Evolutionary conservation across 1,140 invertebrate species (phyloP).

Genomic region (Hermatobates lingyangjiaoensis): DNA sequence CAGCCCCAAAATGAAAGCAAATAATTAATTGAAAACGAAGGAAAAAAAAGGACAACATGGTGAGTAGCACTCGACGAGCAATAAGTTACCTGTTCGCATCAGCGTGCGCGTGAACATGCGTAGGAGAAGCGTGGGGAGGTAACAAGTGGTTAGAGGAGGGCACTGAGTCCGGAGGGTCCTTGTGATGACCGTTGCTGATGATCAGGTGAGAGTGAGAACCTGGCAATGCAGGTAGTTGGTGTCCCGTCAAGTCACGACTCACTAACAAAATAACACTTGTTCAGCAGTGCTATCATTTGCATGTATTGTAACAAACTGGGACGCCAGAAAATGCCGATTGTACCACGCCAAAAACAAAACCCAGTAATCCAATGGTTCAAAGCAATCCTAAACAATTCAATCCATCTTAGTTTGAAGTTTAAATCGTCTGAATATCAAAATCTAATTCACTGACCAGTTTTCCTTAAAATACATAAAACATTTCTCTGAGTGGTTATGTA

Average conservation of each 20-base stretch:
- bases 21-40: neutral
- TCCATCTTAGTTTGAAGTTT: no score
- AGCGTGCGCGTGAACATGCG: slow-evolving; percentile 8
- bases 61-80: neutral
- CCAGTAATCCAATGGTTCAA: no score
- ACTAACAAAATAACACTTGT: slow-evolving; percentile 4
- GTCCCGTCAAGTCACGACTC: slow-evolving; percentile 11
- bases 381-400: no score
- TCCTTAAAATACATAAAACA: no score
- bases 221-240: slow-evolving; percentile 10
- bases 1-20: neutral
- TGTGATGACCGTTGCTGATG: slow-evolving; percentile 8
- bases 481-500: no score
- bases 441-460: no score
- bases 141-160: slow-evolving; percentile 9
- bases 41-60: neutral
- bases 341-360: neutral
- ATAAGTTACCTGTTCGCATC: slow-evolving; percentile 1
- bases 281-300: neutral
- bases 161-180: slow-evolving; percentile 6
- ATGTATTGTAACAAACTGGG: neutral
- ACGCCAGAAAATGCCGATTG: neutral
- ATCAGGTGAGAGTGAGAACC: slow-evolving; percentile 2
- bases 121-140: slow-evolving; percentile 7
- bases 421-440: no score